These are phyloP conservation scores for Alligator sinensis DNA, from an alignment of 2,113 vertebrate species.

Conservation along the genomic window DNA sequence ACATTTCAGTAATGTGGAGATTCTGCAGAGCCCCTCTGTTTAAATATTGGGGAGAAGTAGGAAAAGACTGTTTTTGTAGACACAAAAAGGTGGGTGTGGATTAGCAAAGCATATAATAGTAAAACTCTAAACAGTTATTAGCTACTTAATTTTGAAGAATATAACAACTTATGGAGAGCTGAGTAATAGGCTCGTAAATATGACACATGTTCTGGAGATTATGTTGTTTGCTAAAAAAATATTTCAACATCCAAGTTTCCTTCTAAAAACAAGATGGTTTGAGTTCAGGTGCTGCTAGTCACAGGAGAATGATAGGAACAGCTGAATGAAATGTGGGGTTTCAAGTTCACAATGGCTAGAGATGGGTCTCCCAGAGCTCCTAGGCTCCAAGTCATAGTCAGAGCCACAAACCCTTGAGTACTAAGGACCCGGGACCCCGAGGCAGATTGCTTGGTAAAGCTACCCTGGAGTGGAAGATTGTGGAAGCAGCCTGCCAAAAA, in stretches of 20 bases:
- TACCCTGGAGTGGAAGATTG: too few species aligned
- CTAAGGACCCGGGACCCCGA: too few species aligned
- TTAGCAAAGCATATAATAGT: background rate
- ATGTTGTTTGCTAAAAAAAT: too few species aligned
- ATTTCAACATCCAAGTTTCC: too few species aligned
- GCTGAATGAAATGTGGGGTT: slow-evolving; percentile 9
- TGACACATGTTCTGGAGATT: too few species aligned
- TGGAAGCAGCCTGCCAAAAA: too few species aligned
- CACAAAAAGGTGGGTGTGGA: slow-evolving; percentile 11
- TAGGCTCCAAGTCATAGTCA: too few species aligned
- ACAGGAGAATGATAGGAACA: background rate
- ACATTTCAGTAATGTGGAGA: slow-evolving; percentile 60
- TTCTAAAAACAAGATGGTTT: background rate
- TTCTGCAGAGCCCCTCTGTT: slow-evolving; percentile 49
- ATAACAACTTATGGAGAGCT: background rate
- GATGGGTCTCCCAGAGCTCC: too few species aligned
- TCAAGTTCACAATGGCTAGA: background rate
- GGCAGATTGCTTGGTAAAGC: too few species aligned
- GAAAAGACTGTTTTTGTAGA: slow-evolving; percentile 60
- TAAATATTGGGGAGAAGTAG: slow-evolving; percentile 54
- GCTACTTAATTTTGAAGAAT: too few species aligned
- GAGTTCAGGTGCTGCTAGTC: background rate
- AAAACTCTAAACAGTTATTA: background rate
- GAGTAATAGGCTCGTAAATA: background rate
- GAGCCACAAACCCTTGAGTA: too few species aligned